Evolutionary conservation across 2,113 vertebrate species (phyloP), one percentile per base, ranked within the genome.

Genomic region (Lasiurus cinereus): DNA sequence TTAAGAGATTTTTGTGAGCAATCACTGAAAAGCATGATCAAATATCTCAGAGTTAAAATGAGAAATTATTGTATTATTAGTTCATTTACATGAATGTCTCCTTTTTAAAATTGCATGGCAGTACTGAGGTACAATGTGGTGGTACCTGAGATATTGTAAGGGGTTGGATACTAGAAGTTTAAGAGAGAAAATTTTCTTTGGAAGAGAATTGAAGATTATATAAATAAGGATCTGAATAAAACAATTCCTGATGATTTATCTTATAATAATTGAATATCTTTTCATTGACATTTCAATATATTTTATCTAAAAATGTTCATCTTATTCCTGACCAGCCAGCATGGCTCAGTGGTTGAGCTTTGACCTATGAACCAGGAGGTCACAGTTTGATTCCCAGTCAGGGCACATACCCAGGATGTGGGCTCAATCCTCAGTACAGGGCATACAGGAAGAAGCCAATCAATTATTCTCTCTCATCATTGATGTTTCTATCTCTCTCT

Each of bases 271-370:
- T 73, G 74, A 79, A 76, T 84, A 22, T 52, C 7, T 74, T 79
- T 95, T 48, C 11, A 21, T 91, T 76, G 31, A 90, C 67, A 50
- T 74, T 82, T 83, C 5, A 33, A 76, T 93, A 54, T 54, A 50
- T 67, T 94, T 89, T 96, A 62, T 70, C 19, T 56, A 27, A 87
- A 62, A 94, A 70, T 36, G 64, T 82, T 88, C 13, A 74, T 18
- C 18, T 86, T 9, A 72, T 76, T 85, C 22, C n/a, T 88, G 9
- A 22, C 59, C 3, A 27, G 59, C 59, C 56, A 27, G 59, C 59
- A 11, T 27, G 59, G 59, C 22, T 62, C 59, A 62, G 59, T 9
- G 24, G 59, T 62, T 62, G 56, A 59, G 56, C 56, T 59, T 59
- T 0, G 0, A 62, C 10, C 59, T 62, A 62, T 12, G 59, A 62